Conservation (phyloP, 1,140 invertebrate species). For the Eriosoma lanigerum region DNA sequence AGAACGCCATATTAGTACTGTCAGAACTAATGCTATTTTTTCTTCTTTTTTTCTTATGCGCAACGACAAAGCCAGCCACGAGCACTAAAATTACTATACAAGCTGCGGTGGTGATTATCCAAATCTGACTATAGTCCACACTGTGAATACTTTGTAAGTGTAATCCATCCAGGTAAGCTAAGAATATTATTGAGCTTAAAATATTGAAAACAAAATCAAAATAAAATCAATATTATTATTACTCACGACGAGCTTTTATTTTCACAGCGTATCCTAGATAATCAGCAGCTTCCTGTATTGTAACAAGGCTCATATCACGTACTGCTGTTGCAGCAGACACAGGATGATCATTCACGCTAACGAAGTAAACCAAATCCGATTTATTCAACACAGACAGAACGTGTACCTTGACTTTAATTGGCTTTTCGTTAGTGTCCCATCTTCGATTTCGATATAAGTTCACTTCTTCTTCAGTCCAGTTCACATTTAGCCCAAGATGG, state of each 20-base stretch:
- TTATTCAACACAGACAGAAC: not conserved
- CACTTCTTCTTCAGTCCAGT: slow-evolving; percentile 11
- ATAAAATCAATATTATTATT: not conserved
- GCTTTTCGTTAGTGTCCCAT: slow-evolving; percentile 19
- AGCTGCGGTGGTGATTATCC: not conserved
- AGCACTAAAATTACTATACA: not conserved
- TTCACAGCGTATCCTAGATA: slow-evolving; percentile 74
- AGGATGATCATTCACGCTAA: slow-evolving; percentile 72
- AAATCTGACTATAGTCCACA: not conserved
- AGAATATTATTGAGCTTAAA: not conserved
- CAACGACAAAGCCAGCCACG: not conserved
- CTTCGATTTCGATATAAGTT: slow-evolving; percentile 27
- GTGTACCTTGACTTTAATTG: slow-evolving; percentile 7
- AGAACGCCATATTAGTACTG: not conserved
- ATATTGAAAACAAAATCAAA: not conserved
- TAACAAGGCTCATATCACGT: slow-evolving; percentile 74
- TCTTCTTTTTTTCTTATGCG: slow-evolving; percentile 23
- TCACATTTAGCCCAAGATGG: slow-evolving; percentile 65
- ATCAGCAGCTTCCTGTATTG: slow-evolving; percentile 71
- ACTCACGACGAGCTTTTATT: slow-evolving; percentile 79
- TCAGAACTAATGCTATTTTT: slow-evolving; percentile 26
- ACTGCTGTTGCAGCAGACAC: slow-evolving; percentile 76
- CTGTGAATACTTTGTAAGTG: not conserved
- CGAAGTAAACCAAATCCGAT: slow-evolving; percentile 72
- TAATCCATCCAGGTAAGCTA: slow-evolving; percentile 21